Evolutionary conservation across 2,888 invertebrate genomes (phyloP).

Genomic region (Epirrita christyi): DNA sequence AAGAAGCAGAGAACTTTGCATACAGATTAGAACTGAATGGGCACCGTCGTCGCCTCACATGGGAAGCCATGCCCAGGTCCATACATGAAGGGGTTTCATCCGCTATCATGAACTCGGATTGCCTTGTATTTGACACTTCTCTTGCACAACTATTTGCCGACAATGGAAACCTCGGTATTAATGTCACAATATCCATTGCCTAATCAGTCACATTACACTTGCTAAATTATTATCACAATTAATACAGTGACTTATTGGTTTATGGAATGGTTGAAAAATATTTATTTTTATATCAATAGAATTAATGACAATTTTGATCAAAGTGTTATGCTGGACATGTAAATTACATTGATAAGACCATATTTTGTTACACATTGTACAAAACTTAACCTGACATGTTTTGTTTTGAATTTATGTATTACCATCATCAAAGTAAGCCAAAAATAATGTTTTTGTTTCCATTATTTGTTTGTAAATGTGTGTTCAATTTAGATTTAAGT

Average conservation of each 20-base stretch:
- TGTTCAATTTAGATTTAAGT: slow-evolving; percentile 80
- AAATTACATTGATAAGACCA: slow-evolving; percentile 39
- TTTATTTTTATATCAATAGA: slow-evolving; percentile 55
- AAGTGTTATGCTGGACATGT: slow-evolving; percentile 21
- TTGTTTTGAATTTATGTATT: slow-evolving; percentile 43
- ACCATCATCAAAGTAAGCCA: slow-evolving; percentile 73
- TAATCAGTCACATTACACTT: slow-evolving; percentile 66
- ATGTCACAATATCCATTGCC: slow-evolving; percentile 98
- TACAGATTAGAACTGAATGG: slow-evolving; percentile 99
- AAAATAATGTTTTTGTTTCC: slow-evolving; percentile 66
- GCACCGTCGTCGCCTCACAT: slow-evolving; percentile 96
- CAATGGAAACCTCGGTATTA: slow-evolving; percentile 99
- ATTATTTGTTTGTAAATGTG: slow-evolving; percentile 70
- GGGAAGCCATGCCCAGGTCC: slow-evolving; percentile 99
- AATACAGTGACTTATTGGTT: slow-evolving; percentile 51
- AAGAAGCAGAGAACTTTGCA: slow-evolving; percentile 99
- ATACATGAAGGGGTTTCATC: slow-evolving; percentile 99
- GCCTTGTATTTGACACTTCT: slow-evolving; percentile 98
- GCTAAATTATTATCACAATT: slow-evolving; percentile 42
- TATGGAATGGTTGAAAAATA: slow-evolving; percentile 45
- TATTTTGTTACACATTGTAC: slow-evolving; percentile 50
- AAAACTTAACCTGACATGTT: slow-evolving; percentile 52
- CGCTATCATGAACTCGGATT: slow-evolving; percentile 99
- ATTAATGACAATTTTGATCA: slow-evolving; percentile 20
- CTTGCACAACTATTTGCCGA: slow-evolving; percentile 99